Evolutionary conservation across 23 tunicate genomes (phyloP), one percentile per base, ranked within the genome.

Genomic region (Phallusia fumigata): DNA sequence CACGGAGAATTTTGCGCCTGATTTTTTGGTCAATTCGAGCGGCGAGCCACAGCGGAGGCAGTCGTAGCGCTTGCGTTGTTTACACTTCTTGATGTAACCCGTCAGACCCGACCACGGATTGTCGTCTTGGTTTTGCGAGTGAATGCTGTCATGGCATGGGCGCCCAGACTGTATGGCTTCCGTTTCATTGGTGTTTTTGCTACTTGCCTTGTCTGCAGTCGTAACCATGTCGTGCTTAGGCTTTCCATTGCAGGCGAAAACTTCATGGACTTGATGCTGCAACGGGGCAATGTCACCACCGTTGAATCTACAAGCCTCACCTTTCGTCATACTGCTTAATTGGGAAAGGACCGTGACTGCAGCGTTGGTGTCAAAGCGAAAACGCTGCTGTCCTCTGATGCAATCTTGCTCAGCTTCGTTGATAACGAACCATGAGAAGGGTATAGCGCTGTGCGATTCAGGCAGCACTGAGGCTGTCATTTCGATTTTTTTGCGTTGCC

Each of bases 41-140:
- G 84, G 73, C 22, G 75, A 79, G 16, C 90, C 90, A 65, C 90
- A 86, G 18, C 90, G 90, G 8, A 30, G 28, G 51, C 90, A 86
- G 22, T n/a, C 24, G 76, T 36, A 74, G 65, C 53, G 75, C 53
- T 80, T 86, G 19, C 32, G 45, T 31, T 73, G 49, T n/a, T 79
- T 47, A 24, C 69, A 58, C 18, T 65, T 65, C 19, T 78, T 78
- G 28, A 86, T 86, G 75, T 35, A 80, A n/a, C 80, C 80, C 19
- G 80, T 80, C 31, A 86, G 58, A 0, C 90, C 90, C 19, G 80
- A 31, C 74, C 90, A 86, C 52, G 90, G 84, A 52, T 80, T 83
- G 76, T 36, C 19, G 35, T 82, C 53, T 35, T 74, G 33, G 30
- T 65, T 26, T 44, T 79, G 31, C 6, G 18, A 10, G 0, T 40